These are phyloP conservation scores for Stichopus horrens DNA, from an alignment of 53 echinoderm and acorn worm genomes.

Conservation along the genomic window DNA sequence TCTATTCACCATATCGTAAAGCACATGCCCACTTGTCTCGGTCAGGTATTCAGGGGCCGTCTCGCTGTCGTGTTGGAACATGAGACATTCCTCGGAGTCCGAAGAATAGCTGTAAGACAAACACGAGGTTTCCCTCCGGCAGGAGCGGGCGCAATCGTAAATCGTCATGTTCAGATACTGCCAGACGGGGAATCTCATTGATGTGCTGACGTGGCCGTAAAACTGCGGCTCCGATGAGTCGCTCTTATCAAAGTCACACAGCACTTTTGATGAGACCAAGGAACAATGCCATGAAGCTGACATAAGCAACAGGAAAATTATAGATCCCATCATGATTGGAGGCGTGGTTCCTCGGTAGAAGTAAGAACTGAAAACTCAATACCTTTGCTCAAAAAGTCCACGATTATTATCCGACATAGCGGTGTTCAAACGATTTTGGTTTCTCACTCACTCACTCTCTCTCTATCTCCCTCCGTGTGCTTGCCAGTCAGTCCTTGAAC, in stretches of 20 bases:
- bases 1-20: slow-evolving; percentile 60
- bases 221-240: slow-evolving; percentile 30
- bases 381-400: too few species aligned
- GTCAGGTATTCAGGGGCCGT: slow-evolving; percentile 60
- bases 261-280: slow-evolving; percentile 10
- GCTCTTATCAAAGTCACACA: slow-evolving; percentile 34
- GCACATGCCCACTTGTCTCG: slow-evolving; percentile 16
- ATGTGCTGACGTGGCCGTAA: slow-evolving; percentile 30
- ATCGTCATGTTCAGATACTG: slow-evolving; percentile 50
- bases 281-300: background rate
- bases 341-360: too few species aligned
- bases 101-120: slow-evolving; percentile 57
- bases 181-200: slow-evolving; percentile 50
- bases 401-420: too few species aligned
- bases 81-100: slow-evolving; percentile 35
- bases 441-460: too few species aligned
- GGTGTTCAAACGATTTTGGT: too few species aligned
- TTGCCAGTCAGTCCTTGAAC: too few species aligned
- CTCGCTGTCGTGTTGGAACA: slow-evolving; percentile 58
- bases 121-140: slow-evolving; percentile 49
- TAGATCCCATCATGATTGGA: too few species aligned
- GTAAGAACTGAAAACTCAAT: too few species aligned
- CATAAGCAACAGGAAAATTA: background rate
- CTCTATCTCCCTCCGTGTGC: too few species aligned
- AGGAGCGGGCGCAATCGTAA: slow-evolving; percentile 56